phyloP scores from a whole-genome alignment of 2,888 invertebrate genomes.

The Drosophila pseudotakahashii region DNA sequence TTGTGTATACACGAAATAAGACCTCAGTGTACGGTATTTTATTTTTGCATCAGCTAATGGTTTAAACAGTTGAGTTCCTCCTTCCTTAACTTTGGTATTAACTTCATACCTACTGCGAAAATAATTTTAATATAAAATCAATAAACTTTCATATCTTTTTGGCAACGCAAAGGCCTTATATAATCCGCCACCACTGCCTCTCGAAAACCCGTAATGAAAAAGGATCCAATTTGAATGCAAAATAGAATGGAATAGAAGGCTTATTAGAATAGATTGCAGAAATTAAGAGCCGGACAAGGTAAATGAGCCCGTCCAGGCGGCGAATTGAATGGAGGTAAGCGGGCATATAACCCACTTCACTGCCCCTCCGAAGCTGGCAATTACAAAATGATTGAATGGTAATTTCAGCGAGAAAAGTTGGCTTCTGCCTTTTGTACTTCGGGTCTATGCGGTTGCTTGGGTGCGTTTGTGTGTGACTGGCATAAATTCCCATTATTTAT shows the following conservation, averaged over 20 bases:
- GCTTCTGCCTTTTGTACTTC: constrained; percentile 51
- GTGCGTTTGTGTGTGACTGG: constrained; percentile 48
- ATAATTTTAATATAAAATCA: constrained; percentile 10
- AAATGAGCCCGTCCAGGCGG: constrained; percentile 47
- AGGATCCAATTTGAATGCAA: constrained; percentile 60
- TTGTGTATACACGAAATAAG: too few species aligned
- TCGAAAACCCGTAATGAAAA: constrained; percentile 19
- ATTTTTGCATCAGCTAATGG: too few species aligned
- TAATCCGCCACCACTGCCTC: not conserved
- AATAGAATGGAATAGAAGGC: constrained; percentile 45
- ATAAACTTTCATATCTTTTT: constrained; percentile 14
- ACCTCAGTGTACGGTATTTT: too few species aligned
- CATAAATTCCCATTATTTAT: constrained; percentile 84
- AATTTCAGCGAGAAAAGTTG: constrained; percentile 70
- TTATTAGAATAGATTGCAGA: constrained; percentile 76
- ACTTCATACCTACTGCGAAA: not conserved
- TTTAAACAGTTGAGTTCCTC: too few species aligned
- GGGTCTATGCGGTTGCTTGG: constrained; percentile 2
- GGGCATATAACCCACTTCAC: not conserved
- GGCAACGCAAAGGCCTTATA: not conserved
- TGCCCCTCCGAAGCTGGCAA: constrained; percentile 57
- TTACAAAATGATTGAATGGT: constrained; percentile 82
- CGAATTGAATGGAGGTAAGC: constrained; percentile 43
- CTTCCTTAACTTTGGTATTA: not conserved
- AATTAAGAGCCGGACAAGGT: constrained; percentile 58